These are phyloP conservation scores for Aramus guarauna DNA, from an alignment of 2,113 vertebrate genomes.

Conservation along the genomic window DNA sequence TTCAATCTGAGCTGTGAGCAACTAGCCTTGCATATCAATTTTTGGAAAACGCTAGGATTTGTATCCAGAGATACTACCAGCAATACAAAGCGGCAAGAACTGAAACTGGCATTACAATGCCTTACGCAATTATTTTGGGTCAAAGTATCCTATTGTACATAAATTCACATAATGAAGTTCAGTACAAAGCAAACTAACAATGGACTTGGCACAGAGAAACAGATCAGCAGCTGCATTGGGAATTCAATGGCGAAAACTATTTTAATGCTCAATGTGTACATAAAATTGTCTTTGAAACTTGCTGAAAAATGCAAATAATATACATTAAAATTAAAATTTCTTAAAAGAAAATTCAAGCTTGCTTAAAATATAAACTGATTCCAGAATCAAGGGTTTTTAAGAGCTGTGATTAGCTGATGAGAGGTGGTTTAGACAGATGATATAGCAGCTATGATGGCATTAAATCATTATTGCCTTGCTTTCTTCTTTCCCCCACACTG, in stretches of 20 bases:
- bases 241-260: slow-evolving; percentile 40
- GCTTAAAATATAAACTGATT: not conserved
- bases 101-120: slow-evolving; percentile 32
- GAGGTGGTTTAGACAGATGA: slow-evolving; percentile 17
- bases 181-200: slow-evolving; percentile 54
- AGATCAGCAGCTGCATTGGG: slow-evolving; percentile 38
- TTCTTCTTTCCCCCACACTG: not conserved
- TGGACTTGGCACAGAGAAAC: slow-evolving; percentile 41
- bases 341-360: slow-evolving; percentile 24
- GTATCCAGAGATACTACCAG: slow-evolving; percentile 30
- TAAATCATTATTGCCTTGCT: not conserved
- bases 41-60: slow-evolving; percentile 36
- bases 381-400: not conserved
- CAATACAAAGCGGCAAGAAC: slow-evolving; percentile 34
- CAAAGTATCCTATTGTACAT: slow-evolving; percentile 47
- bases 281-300: slow-evolving; percentile 25
- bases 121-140: slow-evolving; percentile 48
- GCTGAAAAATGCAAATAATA: slow-evolving; percentile 39
- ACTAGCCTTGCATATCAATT: slow-evolving; percentile 25
- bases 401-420: slow-evolving; percentile 36
- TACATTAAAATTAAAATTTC: slow-evolving; percentile 38
- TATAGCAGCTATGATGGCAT: not conserved
- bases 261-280: slow-evolving; percentile 8
- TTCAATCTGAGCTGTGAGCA: not conserved
- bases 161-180: slow-evolving; percentile 54